These are phyloP conservation scores for Mamestra configurata DNA, from an alignment of 1,140 invertebrate species.

Conservation along the genomic window DNA sequence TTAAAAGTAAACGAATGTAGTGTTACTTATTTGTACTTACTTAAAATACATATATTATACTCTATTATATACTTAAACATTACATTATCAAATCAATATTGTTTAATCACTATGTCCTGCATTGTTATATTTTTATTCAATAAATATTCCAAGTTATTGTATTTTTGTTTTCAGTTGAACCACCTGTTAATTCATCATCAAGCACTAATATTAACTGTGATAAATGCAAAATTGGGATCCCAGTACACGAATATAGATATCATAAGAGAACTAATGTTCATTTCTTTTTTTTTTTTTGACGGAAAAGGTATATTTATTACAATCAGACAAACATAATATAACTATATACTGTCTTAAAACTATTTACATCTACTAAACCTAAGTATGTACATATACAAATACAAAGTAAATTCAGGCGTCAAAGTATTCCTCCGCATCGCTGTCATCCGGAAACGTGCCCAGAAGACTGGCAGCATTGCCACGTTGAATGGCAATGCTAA, in stretches of 20 bases:
- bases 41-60: background rate
- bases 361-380: too few species aligned
- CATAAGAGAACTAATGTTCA: slow-evolving; percentile 28
- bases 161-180: slow-evolving; percentile 20
- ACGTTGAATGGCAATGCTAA: too few species aligned
- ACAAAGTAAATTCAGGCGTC: too few species aligned
- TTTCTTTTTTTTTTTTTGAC: too few species aligned
- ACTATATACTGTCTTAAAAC: too few species aligned
- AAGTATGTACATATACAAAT: too few species aligned
- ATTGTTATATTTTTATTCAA: slow-evolving; percentile 12
- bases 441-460: too few species aligned
- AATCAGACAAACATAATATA: too few species aligned
- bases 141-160: slow-evolving; percentile 6
- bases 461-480: too few species aligned
- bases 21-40: background rate
- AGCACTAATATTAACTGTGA: slow-evolving; percentile 1
- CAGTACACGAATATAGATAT: background rate
- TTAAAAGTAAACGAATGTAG: too few species aligned
- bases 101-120: background rate
- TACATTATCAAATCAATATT: background rate
- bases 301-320: too few species aligned
- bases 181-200: slow-evolving; percentile 20
- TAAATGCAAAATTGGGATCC: slow-evolving; percentile 8
- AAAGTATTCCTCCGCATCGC: too few species aligned
- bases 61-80: slow-evolving; percentile 3